Conservation (phyloP, 2,113 vertebrate species). For the Anthoscopus minutus region DNA sequence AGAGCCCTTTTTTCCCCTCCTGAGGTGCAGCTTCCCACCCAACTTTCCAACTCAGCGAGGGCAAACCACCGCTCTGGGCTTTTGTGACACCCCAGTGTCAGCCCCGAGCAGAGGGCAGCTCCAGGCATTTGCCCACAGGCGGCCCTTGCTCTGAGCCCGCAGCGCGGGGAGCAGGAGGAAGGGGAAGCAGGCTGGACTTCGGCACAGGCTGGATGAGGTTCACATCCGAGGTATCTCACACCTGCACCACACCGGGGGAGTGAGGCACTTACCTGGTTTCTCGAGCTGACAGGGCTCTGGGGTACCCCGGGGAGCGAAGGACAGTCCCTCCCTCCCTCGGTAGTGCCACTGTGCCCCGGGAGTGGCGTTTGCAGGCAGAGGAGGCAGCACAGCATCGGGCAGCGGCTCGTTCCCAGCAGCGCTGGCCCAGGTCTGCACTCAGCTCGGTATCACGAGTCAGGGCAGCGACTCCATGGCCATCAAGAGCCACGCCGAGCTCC, state of each 20-base stretch:
- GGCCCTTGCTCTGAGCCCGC: not conserved
- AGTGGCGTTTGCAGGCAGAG: not conserved
- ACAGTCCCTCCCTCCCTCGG: not conserved
- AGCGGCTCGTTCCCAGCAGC: not conserved
- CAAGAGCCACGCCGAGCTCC: not conserved
- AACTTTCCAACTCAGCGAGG: not conserved
- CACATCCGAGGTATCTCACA: not conserved
- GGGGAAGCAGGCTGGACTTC: not conserved
- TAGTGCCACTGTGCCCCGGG: not conserved
- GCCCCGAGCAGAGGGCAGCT: not conserved
- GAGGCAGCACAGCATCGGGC: not conserved
- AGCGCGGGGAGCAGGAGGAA: accelerated
- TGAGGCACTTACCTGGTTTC: not conserved
- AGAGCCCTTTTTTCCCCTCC: not conserved
- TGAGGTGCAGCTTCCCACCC: not conserved
- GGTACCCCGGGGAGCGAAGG: not conserved
- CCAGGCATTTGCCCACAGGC: not conserved
- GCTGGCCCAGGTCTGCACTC: accelerated
- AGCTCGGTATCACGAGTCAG: accelerated
- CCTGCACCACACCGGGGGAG: accelerated
- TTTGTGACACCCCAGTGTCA: not conserved
- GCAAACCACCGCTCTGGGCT: not conserved
- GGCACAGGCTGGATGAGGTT: not conserved
- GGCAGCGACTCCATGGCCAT: accelerated
- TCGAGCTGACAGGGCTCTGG: not conserved